phyloP scores from a whole-genome alignment of 2,888 invertebrate species.

The Choristoneura rosaceana region DNA sequence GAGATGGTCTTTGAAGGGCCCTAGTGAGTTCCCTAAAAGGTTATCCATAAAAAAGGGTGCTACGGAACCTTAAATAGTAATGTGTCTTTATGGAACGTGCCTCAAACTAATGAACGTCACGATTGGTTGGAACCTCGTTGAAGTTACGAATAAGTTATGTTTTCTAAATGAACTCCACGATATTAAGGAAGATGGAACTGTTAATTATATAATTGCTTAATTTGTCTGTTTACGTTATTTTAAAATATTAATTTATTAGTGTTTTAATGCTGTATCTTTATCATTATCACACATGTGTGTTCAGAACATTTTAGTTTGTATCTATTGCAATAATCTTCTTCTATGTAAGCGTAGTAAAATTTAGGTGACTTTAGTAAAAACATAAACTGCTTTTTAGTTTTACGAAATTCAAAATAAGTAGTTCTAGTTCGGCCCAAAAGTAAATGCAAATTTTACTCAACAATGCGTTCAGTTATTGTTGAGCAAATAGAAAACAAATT shows the following conservation, averaged over 20 bases:
- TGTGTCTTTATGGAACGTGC: slow-evolving; percentile 19
- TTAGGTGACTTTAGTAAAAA: not conserved
- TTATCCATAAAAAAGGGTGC: not conserved
- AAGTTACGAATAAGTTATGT: slow-evolving; percentile 10
- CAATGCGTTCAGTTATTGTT: slow-evolving; percentile 10
- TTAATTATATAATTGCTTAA: slow-evolving; percentile 13
- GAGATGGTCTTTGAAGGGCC: not conserved
- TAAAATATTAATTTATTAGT: too few relatives aligned
- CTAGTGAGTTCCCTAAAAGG: slow-evolving; percentile 3
- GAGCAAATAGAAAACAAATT: slow-evolving; percentile 31
- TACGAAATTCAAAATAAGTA: slow-evolving; percentile 21
- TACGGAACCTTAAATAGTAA: slow-evolving; percentile 20
- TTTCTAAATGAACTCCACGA: slow-evolving; percentile 17
- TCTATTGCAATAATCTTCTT: not conserved
- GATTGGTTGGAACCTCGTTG: not conserved
- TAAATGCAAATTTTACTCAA: slow-evolving; percentile 28
- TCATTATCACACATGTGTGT: not conserved
- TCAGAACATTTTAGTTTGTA: too few relatives aligned
- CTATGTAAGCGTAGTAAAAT: not conserved
- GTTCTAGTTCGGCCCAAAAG: slow-evolving; percentile 12
- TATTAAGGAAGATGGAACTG: slow-evolving; percentile 15
- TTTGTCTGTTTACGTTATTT: not conserved
- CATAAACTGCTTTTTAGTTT: not conserved
- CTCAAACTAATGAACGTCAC: slow-evolving; percentile 30
- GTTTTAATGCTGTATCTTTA: too few relatives aligned